Evolutionary conservation across 2,797 vertebrate genomes (phyloP), one percentile per base, ranked within the genome.

Genomic region (Lagocephalus sceleratus): DNA sequence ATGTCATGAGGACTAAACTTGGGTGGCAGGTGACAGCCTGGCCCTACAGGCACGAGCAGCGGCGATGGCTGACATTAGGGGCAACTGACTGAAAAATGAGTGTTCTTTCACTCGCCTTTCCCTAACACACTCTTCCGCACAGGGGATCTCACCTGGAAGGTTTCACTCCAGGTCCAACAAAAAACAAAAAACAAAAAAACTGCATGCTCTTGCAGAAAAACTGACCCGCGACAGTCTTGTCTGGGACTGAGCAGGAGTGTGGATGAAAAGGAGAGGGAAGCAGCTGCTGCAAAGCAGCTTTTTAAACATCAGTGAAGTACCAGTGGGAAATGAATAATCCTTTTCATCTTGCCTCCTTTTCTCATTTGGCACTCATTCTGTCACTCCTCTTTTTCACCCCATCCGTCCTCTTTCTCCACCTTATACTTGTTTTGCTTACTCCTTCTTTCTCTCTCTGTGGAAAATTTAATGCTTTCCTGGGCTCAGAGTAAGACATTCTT

Each of bases 401-500:
- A 81, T 76, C 84, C 84, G 70, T 70, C 75, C 70, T 74, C 75
- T 86, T 81, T 60, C 71, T 85, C 69, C 57, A 68, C 69, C 66
- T 66, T 79, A 79, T 66, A 73, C 65, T 79, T 56, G 65, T 65
- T 78, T 81, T 57, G 55, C 71, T 70, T 75, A 60, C 55, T 68
- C 69, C 50, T 68, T 71, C 69, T 82, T 81, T 84, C 76, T 87
- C 61, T 47, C 70, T 68, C 71, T 82, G 81, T 87, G 84, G 86
- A 90, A 88, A 88, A 82, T 87, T 54, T 85, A 87, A 87, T 89
- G 81, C 80, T 86, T 90, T 90, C 89, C 88, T 89, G 85, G 73
- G 81, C 81, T 85, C 75, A 74, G 79, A 79, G 79, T 57, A 51
- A 82, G 78, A 88, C 87, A 84, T 85, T 88, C 83, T 88, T 85